These are phyloP conservation scores for Lepus americanus DNA, from an alignment of 2,113 vertebrate genomes.

Conservation along the genomic window DNA sequence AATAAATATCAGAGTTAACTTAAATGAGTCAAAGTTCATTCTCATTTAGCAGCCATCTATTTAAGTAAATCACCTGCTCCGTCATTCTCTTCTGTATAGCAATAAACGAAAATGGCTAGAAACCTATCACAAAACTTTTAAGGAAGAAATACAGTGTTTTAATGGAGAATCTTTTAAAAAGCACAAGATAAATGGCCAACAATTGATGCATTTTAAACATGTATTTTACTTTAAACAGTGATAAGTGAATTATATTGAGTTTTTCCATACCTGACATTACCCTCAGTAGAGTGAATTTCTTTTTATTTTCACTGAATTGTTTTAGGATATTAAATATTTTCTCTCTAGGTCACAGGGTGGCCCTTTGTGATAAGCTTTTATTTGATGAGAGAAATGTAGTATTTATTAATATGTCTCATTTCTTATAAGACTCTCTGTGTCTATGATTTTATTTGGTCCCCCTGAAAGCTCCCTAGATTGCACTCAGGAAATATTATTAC, in stretches of 20 bases:
- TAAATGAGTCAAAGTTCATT: conserved; percentile 89
- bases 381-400: conserved; percentile 76
- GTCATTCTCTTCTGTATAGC: conserved; percentile 73
- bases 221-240: conserved; percentile 56
- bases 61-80: conserved; percentile 80
- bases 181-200: conserved; percentile 65
- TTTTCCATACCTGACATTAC: conserved; percentile 59
- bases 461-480: conserved; percentile 84
- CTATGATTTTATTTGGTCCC: conserved; percentile 82
- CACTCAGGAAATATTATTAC: conserved; percentile 88
- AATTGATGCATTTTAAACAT: conserved; percentile 7
- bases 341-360: conserved; percentile 45
- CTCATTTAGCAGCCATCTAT: conserved; percentile 83
- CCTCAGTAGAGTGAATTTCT: conserved; percentile 9
- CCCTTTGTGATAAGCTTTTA: conserved; percentile 74
- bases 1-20: conserved; percentile 88
- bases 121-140: conserved; percentile 81
- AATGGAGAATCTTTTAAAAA: conserved; percentile 81
- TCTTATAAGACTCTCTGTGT: conserved; percentile 80
- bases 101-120: conserved; percentile 79
- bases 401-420: conserved; percentile 87
- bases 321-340: conserved; percentile 67
- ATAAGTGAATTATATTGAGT: conserved; percentile 38
- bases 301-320: conserved; percentile 57
- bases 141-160: conserved; percentile 81